Evolutionary conservation across 2,888 invertebrate species (phyloP).

Genomic region (Tanypteryx hageni): DNA sequence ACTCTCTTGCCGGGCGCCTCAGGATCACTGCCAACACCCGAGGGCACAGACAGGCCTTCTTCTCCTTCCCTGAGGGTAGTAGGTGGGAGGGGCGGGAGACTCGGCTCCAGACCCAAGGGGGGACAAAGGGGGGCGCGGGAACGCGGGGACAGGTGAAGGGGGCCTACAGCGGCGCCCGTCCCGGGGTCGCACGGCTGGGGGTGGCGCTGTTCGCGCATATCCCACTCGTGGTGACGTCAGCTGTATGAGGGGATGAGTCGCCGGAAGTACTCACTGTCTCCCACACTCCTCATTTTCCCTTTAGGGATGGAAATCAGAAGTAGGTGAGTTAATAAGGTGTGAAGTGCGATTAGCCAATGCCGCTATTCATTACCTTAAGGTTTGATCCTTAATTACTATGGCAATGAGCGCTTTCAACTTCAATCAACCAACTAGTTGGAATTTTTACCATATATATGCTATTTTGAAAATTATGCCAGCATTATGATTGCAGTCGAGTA

Average conservation of each 20-base stretch:
- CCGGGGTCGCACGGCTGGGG: constrained; percentile 73
- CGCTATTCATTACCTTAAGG: too few relatives aligned
- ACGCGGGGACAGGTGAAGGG: constrained; percentile 70
- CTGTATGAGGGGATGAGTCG: neutral
- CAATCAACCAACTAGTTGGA: too few relatives aligned
- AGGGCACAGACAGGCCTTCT: constrained; percentile 66
- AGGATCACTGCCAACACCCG: neutral
- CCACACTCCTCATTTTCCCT: too few relatives aligned
- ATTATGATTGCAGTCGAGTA: too few relatives aligned
- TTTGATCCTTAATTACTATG: too few relatives aligned
- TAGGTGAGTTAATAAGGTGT: too few relatives aligned
- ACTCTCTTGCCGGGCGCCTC: neutral
- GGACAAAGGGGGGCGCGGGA: constrained; percentile 74
- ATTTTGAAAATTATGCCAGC: too few relatives aligned
- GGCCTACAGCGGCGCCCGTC: constrained; percentile 72
- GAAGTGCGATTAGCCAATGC: too few relatives aligned
- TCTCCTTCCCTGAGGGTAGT: constrained; percentile 65
- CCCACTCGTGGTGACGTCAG: constrained; percentile 50
- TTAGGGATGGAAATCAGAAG: too few relatives aligned
- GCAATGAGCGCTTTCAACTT: too few relatives aligned
- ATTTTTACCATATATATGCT: too few relatives aligned
- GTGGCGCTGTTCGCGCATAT: constrained; percentile 72
- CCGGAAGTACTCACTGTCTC: neutral
- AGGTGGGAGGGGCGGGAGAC: constrained; percentile 68
- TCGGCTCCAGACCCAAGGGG: constrained; percentile 71